These are phyloP conservation scores for Apteryx owenii DNA, from an alignment of 2,113 vertebrate genomes.

Conservation along the genomic window DNA sequence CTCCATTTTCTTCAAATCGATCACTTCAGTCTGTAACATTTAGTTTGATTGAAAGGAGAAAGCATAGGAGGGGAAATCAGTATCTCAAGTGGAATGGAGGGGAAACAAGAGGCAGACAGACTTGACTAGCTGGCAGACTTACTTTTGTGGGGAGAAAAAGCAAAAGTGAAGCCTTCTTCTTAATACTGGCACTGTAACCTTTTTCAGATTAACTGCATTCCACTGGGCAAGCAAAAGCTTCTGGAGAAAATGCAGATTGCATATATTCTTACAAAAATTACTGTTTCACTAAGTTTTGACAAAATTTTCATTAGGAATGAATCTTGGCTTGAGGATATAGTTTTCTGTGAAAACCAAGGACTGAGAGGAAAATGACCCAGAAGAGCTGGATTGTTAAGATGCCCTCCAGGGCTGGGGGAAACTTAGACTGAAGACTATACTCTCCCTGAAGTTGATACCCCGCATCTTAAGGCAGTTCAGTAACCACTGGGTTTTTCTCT, in stretches of 20 bases:
- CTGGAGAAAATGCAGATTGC: slow-evolving; percentile 2
- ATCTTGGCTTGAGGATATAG: not conserved
- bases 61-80: not conserved
- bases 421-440: not conserved
- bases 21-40: not conserved
- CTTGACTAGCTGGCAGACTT: not conserved
- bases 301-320: slow-evolving; percentile 22
- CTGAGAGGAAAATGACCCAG: not conserved
- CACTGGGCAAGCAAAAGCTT: not conserved
- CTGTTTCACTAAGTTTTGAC: slow-evolving; percentile 11
- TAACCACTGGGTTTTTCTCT: not conserved
- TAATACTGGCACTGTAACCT: not conserved
- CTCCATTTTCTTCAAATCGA: not conserved
- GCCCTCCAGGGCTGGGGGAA: not conserved
- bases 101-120: not conserved
- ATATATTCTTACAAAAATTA: not conserved
- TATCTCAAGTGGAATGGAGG: not conserved
- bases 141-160: not conserved
- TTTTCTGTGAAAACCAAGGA: slow-evolving; percentile 14
- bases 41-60: not conserved
- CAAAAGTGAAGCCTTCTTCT: not conserved
- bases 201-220: not conserved
- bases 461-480: not conserved
- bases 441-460: not conserved
- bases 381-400: not conserved